Percentiles rank a stretch among this genome's conserved stretches.
Conservation (phyloP, 53 echinoderm and acorn worm genomes). For the Mesocentrotus franciscanus region DNA sequence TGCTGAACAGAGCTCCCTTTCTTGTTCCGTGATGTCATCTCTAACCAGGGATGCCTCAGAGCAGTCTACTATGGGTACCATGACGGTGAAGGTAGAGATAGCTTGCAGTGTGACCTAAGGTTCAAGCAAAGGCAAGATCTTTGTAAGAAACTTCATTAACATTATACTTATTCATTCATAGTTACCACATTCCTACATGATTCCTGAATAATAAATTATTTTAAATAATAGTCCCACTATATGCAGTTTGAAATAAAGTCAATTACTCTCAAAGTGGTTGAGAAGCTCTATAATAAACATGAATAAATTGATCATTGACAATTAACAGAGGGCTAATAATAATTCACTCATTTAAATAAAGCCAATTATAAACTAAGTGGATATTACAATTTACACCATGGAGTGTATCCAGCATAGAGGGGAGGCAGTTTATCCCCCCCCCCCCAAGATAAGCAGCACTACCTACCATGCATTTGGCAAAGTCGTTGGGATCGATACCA, state of each 20-base stretch:
- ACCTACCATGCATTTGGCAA: slow-evolving; percentile 86
- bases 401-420: too few relatives aligned
- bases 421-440: too few relatives aligned
- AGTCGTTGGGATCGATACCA: slow-evolving; percentile 97
- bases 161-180: not conserved
- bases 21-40: slow-evolving; percentile 88
- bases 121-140: not conserved
- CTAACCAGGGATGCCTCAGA: slow-evolving; percentile 86
- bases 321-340: too few relatives aligned
- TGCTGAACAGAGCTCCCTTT: slow-evolving; percentile 95
- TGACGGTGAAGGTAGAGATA: slow-evolving; percentile 82
- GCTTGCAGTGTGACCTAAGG: slow-evolving; percentile 89
- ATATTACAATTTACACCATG: too few relatives aligned
- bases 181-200: not conserved
- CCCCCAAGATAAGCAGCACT: not conserved
- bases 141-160: not conserved
- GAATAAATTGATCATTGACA: too few relatives aligned
- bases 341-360: too few relatives aligned
- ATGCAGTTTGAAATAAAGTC: too few relatives aligned
- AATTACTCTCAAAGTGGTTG: too few relatives aligned
- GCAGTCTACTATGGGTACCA: slow-evolving; percentile 96
- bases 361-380: too few relatives aligned
- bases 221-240: too few relatives aligned
- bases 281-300: too few relatives aligned
- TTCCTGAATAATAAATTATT: too few relatives aligned